Conservation (phyloP, 2,888 invertebrate genomes). For the Dugesia japonica region DNA sequence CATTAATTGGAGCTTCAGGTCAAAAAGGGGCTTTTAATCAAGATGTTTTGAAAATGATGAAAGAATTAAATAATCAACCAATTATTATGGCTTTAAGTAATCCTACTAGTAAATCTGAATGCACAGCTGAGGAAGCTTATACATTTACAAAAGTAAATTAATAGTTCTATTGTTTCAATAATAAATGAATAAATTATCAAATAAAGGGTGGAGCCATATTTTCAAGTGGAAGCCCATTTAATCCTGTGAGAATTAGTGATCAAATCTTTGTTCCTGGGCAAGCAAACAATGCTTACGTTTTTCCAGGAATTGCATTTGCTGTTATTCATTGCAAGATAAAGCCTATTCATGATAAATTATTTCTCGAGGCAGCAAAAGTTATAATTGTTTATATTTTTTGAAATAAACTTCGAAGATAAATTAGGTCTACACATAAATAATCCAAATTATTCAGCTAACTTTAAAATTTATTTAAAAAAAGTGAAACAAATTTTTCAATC, state of each 20-base stretch:
- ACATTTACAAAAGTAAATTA: conserved; percentile 59
- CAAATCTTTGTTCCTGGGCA: conserved; percentile 76
- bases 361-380: conserved; percentile 80
- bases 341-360: conserved; percentile 79
- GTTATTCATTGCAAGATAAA: conserved; percentile 76
- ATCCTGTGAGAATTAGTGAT: conserved; percentile 62
- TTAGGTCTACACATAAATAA: no score
- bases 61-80: conserved; percentile 62
- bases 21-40: conserved; percentile 79
- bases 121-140: conserved; percentile 96
- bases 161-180: neutral
- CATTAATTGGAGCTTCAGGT: conserved; percentile 65
- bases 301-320: conserved; percentile 66
- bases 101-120: conserved; percentile 92
- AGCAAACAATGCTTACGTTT: conserved; percentile 54
- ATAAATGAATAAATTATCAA: no score
- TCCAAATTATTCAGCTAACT: no score
- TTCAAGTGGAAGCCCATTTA: conserved; percentile 87
- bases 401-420: no score
- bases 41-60: conserved; percentile 72
- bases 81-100: conserved; percentile 94
- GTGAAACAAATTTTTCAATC: no score
- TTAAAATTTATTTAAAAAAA: no score
- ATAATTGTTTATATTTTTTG: no score
- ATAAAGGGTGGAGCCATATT: conserved; percentile 32